Evolutionary conservation across 64 coral and sea anemone species (phyloP).

Genomic region (Actinia equina): DNA sequence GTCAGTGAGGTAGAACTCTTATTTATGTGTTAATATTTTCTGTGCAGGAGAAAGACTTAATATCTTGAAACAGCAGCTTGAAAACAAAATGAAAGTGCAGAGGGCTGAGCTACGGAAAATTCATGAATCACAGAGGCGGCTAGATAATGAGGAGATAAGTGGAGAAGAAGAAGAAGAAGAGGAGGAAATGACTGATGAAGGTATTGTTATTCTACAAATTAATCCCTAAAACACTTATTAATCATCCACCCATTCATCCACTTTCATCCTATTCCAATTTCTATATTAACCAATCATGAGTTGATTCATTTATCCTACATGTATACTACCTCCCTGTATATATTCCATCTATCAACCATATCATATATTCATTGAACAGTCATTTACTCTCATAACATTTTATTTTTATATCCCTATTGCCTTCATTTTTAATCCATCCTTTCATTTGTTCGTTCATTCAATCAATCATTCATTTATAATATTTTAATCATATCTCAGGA

Average conservation of each 20-base stretch:
- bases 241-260: not conserved
- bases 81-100: conserved; percentile 85
- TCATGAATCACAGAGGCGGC: conserved; percentile 76
- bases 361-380: not conserved
- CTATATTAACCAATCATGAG: too few species aligned
- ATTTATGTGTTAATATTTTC: not conserved
- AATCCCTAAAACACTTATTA: not conserved
- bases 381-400: not conserved
- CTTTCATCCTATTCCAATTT: not conserved
- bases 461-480: not conserved
- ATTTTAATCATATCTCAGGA: not conserved
- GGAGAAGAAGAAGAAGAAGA: conserved; percentile 81
- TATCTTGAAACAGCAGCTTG: conserved; percentile 75
- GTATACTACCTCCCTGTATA: not conserved
- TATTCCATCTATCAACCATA: not conserved
- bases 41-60: conserved; percentile 65
- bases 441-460: not conserved
- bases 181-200: conserved; percentile 73
- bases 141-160: conserved; percentile 99
- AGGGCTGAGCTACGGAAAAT: conserved; percentile 74
- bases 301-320: not conserved
- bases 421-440: not conserved
- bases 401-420: too few species aligned
- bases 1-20: not conserved
- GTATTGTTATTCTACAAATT: conserved; percentile 15